phyloP scores from a whole-genome alignment of 2,113 vertebrate genomes.

The Hucho hucho region DNA sequence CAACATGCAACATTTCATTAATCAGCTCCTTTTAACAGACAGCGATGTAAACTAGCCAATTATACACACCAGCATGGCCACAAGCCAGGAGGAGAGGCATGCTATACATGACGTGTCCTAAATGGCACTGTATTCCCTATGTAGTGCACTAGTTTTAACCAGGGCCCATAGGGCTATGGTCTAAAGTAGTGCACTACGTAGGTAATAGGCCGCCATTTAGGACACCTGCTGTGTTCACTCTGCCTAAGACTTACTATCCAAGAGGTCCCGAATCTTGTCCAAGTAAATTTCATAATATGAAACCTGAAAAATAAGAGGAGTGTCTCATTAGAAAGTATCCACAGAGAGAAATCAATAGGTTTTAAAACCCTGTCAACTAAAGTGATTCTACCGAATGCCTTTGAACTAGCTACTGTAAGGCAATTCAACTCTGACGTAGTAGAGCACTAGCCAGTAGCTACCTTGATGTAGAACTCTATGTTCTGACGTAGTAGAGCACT shows the following conservation, averaged over 20 bases:
- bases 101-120: background rate
- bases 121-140: background rate
- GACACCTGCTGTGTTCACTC: too few relatives aligned
- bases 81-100: background rate
- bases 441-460: constrained; percentile 37
- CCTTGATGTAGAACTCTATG: constrained; percentile 94
- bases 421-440: background rate
- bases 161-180: too few relatives aligned
- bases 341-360: background rate
- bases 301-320: constrained; percentile 71
- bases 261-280: constrained; percentile 93
- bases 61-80: background rate
- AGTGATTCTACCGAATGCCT: background rate
- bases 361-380: background rate
- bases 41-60: background rate
- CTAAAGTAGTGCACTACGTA: too few relatives aligned
- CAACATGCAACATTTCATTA: background rate
- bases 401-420: background rate
- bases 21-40: constrained; percentile 8
- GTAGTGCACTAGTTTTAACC: too few relatives aligned
- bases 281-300: constrained; percentile 97
- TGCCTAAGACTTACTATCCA: constrained; percentile 81
- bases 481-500: constrained; percentile 64
- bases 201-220: too few relatives aligned
- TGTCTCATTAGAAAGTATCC: constrained; percentile 8